Evolutionary conservation across 2,113 vertebrate species (phyloP).

Genomic region (Poicephalus gulielmi): DNA sequence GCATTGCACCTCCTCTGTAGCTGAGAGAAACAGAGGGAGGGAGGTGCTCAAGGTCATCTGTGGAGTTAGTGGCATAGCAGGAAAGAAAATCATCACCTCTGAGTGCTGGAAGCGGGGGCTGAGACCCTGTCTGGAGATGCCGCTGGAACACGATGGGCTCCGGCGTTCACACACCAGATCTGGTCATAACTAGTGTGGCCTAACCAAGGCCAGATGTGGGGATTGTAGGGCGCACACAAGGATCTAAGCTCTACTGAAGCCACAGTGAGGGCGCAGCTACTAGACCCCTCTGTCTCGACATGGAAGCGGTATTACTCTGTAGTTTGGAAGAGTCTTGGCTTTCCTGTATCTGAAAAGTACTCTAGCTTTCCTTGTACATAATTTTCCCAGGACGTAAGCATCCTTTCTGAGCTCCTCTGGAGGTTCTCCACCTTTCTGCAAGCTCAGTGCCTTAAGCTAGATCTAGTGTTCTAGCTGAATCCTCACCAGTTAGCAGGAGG

Average conservation of each 20-base stretch:
- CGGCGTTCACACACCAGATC: accelerated
- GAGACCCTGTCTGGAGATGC: background rate
- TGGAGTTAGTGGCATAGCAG: background rate
- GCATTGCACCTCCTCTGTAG: background rate
- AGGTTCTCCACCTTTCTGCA: background rate
- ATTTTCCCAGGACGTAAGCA: background rate
- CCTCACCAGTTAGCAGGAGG: background rate
- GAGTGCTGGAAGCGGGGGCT: background rate
- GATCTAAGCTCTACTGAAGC: background rate
- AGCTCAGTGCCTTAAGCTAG: background rate
- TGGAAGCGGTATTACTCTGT: background rate
- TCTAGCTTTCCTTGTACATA: background rate
- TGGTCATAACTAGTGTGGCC: background rate
- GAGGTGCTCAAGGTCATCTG: background rate
- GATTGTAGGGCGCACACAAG: background rate
- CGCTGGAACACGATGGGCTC: background rate
- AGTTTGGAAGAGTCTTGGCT: background rate
- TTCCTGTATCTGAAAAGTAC: background rate
- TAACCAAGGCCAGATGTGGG: background rate
- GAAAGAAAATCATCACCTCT: background rate
- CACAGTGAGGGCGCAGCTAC: background rate
- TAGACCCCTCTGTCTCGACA: background rate
- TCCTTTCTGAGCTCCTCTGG: background rate
- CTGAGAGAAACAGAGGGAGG: background rate
- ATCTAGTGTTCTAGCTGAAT: background rate